Evolutionary conservation across 2,797 vertebrate genomes (phyloP).

Genomic region (Gymnodraco acuticeps): DNA sequence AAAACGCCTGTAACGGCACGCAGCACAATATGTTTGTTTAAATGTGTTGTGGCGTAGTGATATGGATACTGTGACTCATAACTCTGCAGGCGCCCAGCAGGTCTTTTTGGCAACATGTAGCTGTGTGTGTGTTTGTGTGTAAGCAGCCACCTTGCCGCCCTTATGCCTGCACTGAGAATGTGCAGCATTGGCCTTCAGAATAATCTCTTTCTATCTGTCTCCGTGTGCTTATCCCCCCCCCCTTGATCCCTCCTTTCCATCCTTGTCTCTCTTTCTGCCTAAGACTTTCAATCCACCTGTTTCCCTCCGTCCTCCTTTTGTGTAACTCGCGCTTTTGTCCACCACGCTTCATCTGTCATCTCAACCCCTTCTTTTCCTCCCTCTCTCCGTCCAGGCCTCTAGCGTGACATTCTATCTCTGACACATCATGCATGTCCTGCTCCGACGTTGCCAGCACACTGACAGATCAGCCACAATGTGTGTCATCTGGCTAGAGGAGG

Average conservation of each 20-base stretch:
- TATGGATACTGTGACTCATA: constrained; percentile 76
- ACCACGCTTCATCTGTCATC: constrained; percentile 75
- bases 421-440: constrained; percentile 84
- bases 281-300: constrained; percentile 75
- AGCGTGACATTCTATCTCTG: constrained; percentile 85
- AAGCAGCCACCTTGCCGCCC: constrained; percentile 62
- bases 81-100: constrained; percentile 69
- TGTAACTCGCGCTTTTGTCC: constrained; percentile 61
- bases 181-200: constrained; percentile 64
- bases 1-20: constrained; percentile 62
- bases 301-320: constrained; percentile 70
- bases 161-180: constrained; percentile 51
- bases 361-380: constrained; percentile 49
- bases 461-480: constrained; percentile 82
- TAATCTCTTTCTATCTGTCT: constrained; percentile 75
- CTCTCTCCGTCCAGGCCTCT: constrained; percentile 65
- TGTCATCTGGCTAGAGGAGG: constrained; percentile 78
- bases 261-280: constrained; percentile 70
- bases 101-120: constrained; percentile 62
- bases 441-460: constrained; percentile 81
- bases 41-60: constrained; percentile 67
- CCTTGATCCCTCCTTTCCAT: constrained; percentile 68
- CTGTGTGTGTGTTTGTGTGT: constrained; percentile 33
- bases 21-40: constrained; percentile 75
- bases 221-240: constrained; percentile 50